Evolutionary conservation across 2,797 vertebrate genomes (phyloP).

Genomic region (Arrhamphus sclerolepis): DNA sequence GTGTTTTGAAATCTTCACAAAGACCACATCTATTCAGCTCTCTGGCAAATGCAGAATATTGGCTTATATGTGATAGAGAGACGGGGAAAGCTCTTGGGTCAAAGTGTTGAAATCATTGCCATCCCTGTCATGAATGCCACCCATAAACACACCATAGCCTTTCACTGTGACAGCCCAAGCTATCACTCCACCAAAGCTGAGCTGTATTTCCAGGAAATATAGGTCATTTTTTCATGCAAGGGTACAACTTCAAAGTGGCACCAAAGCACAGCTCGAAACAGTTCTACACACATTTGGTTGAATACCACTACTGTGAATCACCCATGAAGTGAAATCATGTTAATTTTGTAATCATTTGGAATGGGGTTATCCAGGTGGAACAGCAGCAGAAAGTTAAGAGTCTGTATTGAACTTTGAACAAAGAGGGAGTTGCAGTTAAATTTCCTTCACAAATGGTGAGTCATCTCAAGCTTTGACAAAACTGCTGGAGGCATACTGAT

Average conservation of each 20-base stretch:
- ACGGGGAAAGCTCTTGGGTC: constrained; percentile 23
- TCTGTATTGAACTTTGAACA: constrained; percentile 43
- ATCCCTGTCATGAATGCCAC: constrained; percentile 42
- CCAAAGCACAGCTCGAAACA: constrained; percentile 36
- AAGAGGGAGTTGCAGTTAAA: constrained; percentile 57
- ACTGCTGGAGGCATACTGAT: constrained; percentile 55
- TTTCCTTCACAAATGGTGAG: constrained; percentile 48
- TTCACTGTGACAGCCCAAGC: constrained; percentile 52
- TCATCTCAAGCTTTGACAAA: constrained; percentile 58
- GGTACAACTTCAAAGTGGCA: constrained; percentile 61
- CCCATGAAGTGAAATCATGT: constrained; percentile 41
- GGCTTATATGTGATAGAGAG: constrained; percentile 35
- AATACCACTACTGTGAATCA: constrained; percentile 26
- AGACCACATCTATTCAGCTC: constrained; percentile 38
- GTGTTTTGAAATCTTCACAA: constrained; percentile 46
- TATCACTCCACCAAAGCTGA: constrained; percentile 29
- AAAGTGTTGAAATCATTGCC: constrained; percentile 50
- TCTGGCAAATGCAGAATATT: constrained; percentile 55
- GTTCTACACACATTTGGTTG: constrained; percentile 5
- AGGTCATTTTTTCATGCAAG: constrained; percentile 62
- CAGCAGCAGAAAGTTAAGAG: constrained; percentile 29
- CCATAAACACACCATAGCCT: constrained; percentile 37
- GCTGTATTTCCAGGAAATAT: constrained; percentile 64
- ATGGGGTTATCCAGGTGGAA: constrained; percentile 19
- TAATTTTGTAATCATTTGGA: constrained; percentile 33